Evolutionary conservation across 2,797 vertebrate genomes (phyloP).

Genomic region (Phylloscopus collybita): DNA sequence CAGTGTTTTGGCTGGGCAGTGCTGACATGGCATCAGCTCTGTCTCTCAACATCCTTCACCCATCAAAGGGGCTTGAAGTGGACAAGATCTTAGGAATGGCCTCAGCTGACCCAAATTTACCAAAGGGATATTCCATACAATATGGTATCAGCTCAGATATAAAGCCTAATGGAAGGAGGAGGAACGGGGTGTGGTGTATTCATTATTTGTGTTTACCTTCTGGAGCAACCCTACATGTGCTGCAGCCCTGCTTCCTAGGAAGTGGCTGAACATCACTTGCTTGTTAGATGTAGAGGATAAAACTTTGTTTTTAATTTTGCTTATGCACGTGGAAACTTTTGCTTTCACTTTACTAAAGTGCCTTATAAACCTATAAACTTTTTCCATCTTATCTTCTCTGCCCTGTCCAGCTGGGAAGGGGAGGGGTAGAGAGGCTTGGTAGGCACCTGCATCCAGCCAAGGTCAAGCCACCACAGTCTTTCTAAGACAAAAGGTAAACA

Average conservation of each 20-base stretch:
- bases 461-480: neutral
- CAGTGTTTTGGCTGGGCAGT: neutral
- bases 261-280: neutral
- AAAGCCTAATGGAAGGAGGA: neutral
- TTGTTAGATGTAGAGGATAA: neutral
- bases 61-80: neutral
- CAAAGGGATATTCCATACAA: neutral
- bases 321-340: rapidly evolving
- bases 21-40: neutral
- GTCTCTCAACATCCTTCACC: neutral
- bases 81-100: neutral
- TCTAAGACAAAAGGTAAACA: neutral
- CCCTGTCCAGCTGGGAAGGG: neutral
- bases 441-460: neutral
- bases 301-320: neutral
- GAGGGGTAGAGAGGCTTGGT: neutral
- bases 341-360: neutral
- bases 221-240: neutral
- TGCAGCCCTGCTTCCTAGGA: neutral
- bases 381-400: neutral
- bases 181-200: neutral
- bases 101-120: neutral
- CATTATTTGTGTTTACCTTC: neutral
- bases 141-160: neutral
- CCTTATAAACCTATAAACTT: neutral